Conservation (phyloP, 1,140 invertebrate genomes). For the Trypoxylus dichotomus region DNA sequence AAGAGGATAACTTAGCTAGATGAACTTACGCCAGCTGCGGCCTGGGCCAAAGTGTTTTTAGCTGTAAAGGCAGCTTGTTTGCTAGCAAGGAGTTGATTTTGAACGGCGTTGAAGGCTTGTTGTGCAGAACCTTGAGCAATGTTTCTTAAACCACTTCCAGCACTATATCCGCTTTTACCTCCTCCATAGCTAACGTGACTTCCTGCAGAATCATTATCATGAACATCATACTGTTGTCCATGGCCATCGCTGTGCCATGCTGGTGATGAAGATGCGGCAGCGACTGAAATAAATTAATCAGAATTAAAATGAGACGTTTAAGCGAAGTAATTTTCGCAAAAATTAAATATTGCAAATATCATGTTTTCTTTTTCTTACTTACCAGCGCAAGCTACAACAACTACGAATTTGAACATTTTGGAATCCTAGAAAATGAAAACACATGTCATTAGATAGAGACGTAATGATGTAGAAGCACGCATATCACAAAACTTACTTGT, state of each 20-base stretch:
- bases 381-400: conserved; percentile 33
- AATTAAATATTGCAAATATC: no score
- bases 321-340: background rate
- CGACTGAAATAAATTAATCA: conserved; percentile 8
- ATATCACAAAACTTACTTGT: background rate
- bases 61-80: conserved; percentile 70
- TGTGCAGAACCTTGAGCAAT: conserved; percentile 71
- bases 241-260: conserved; percentile 26
- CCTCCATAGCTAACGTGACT: background rate
- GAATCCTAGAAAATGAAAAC: background rate
- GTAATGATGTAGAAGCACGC: background rate
- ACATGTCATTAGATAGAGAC: background rate
- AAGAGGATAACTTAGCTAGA: background rate
- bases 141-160: conserved; percentile 53
- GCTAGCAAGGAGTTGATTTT: conserved; percentile 66
- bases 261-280: background rate
- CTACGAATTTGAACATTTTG: conserved; percentile 26
- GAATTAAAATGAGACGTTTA: no score
- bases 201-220: conserved; percentile 7
- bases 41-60: conserved; percentile 70
- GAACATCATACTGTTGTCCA: conserved; percentile 25
- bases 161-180: conserved; percentile 47
- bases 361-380: no score
- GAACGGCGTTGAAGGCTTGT: conserved; percentile 69
- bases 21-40: conserved; percentile 61